phyloP scores from a whole-genome alignment of 2,113 vertebrate species.

The Pyrgilauda ruficollis region DNA sequence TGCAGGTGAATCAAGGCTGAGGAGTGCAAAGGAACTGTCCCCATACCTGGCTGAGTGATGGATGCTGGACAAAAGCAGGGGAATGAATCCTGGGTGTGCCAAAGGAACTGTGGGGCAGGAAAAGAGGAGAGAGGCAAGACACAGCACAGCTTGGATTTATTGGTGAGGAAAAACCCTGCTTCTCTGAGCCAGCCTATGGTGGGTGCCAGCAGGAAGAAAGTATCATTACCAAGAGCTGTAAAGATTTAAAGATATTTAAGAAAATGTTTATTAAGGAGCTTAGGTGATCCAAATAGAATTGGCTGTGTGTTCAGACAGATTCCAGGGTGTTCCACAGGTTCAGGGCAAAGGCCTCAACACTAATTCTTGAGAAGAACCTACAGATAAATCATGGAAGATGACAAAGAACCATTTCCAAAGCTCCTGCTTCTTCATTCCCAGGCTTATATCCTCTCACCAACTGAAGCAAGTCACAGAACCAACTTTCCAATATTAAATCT shows the following conservation, averaged over 20 bases:
- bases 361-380: neutral
- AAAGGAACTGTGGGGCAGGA: neutral
- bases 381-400: neutral
- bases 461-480: slow-evolving; percentile 18
- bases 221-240: neutral
- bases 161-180: neutral
- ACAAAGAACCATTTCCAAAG: neutral
- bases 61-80: neutral
- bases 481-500: slow-evolving; percentile 53
- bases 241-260: neutral
- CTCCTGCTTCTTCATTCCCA: neutral
- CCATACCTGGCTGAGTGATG: neutral
- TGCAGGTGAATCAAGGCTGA: neutral
- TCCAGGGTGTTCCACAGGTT: neutral
- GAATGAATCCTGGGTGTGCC: neutral
- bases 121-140: neutral
- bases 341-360: neutral
- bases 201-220: neutral
- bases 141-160: neutral
- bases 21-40: neutral
- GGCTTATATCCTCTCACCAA: neutral
- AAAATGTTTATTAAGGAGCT: neutral
- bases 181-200: neutral
- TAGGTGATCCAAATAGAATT: neutral
- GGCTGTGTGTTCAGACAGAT: neutral